Base-by-base conservation (phyloP, 2,797 vertebrate genomes). In the Anas acuta region DNA sequence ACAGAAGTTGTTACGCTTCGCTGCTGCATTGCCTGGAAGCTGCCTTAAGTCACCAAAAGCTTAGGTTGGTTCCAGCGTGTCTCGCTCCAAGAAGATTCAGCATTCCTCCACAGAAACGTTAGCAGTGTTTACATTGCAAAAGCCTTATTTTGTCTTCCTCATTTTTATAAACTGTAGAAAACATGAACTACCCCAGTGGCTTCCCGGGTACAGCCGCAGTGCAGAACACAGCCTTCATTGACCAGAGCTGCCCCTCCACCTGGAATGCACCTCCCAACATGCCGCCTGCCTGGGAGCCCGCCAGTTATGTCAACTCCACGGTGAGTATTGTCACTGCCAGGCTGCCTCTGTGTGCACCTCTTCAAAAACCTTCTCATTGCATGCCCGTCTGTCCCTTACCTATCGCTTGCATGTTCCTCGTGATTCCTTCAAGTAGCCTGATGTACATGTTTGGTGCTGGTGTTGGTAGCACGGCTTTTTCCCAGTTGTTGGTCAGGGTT, bases 271-370 rank as follows among this genome's bases (percentile, higher is more conserved):
- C 97, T 10, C 89, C 96, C 83, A 96, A 61, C 78, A 56, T 97
- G 84, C 96, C 98, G 7, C 90, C 98, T 22, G 79, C 98, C 91
- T 99, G 99, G 99, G 99, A 99, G 85, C 97, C 98, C 0, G 96
- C 98, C n/a, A 97, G 97, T 89, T 99, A 98, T 5, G 97, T 99
- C 95, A 97, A 22, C 95, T 97, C 97, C 95, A 95, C 97, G 78
- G 98, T 98, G 91, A 98, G 98, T 98, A 72, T 77, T 39, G 64
- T 43, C 78, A 22, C 9, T 33, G 56, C 3, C 7, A 78, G 56
- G 16, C 0, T 95, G 39, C 45, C 47, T 71, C 76, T 1, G 0
- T 1, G 0, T 60, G 30, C 49, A 51, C 37, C 69, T 41, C 61
- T 32, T 64, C 54, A 84, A 15, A 30, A 94, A 35, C 71, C 47